Conservation (phyloP, 2,113 vertebrate species). For the Isurus oxyrinchus region DNA sequence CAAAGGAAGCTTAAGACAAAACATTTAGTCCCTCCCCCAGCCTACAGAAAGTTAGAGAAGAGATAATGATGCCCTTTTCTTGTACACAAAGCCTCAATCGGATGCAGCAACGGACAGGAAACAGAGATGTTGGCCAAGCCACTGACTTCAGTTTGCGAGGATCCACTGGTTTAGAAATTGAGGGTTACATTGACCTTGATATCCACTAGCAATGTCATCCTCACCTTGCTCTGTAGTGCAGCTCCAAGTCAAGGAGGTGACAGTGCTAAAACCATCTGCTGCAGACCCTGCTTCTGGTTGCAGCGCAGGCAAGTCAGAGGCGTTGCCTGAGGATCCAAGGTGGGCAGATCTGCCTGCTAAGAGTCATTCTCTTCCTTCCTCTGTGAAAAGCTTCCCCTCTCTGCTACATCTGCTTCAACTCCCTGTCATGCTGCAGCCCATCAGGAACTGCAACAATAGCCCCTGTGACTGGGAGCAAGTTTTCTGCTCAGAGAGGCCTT, state of each 20-base stretch:
- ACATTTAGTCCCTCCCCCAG: background rate
- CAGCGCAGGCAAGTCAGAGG: background rate
- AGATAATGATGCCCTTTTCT: too few species aligned
- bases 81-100: background rate
- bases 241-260: background rate
- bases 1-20: background rate
- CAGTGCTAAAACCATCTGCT: background rate
- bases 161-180: background rate
- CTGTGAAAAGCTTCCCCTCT: too few species aligned
- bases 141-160: background rate
- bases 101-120: background rate
- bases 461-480: background rate
- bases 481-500: background rate
- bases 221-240: background rate
- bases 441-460: too few species aligned
- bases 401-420: too few species aligned
- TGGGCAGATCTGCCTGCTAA: background rate
- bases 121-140: background rate
- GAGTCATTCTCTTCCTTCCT: background rate
- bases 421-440: background rate
- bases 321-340: background rate
- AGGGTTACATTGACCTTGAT: background rate
- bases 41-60: background rate
- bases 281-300: background rate
- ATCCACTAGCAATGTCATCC: background rate